Base-by-base conservation (phyloP, 2,113 vertebrate species). In the Pontoporia blainvillei region DNA sequence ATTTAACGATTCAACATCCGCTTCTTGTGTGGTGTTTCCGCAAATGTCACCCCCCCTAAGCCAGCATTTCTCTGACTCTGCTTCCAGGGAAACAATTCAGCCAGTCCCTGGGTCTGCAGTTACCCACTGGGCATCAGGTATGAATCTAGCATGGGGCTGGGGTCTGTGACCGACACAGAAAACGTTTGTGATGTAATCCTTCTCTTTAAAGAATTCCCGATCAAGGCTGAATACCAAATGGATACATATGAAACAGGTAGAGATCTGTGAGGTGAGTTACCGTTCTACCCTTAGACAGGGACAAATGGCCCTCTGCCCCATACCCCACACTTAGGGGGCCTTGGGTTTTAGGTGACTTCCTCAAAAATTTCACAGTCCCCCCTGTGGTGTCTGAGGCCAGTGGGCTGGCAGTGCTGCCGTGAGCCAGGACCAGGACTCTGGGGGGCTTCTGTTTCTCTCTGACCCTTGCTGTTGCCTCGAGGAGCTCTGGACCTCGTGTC, bases 281-380 rank as follows among this genome's bases (percentile, higher is more conserved):
- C 6, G 0, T 62, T 62, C 49, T 52, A 27, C n/a, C 78, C 31
- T 44, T 49, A 66, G 46, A 20, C 1, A 44, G 52, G 31, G 21
- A 12, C 14, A 10, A 57, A 1, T 2, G 29, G 29, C 4, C 41
- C 57, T 39, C 14, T 27, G 41, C 8, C 13, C 6, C 0, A 0
- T 34, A 78, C 41, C n/a, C 21, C 36, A 25, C 6, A 41, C 21
- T 54, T 13, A 92, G n/a, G 8, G 23, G n/a, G 3, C 20, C 8
- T 62, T 44, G 25, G 18, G 31, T 59, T 59, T 93, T 44, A 21
- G 34, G n/a, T 82, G 9, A 7, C 31, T 73, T 85, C 41, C 66
- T 81, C 1, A 36, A 21, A 83, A 71, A 34, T 72, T 15, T 90
- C 25, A 0, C 61, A 41, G 61, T 86, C 15, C 41, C 7, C 7